Conservation (phyloP, 2,797 vertebrate species). For the Alca torda region DNA sequence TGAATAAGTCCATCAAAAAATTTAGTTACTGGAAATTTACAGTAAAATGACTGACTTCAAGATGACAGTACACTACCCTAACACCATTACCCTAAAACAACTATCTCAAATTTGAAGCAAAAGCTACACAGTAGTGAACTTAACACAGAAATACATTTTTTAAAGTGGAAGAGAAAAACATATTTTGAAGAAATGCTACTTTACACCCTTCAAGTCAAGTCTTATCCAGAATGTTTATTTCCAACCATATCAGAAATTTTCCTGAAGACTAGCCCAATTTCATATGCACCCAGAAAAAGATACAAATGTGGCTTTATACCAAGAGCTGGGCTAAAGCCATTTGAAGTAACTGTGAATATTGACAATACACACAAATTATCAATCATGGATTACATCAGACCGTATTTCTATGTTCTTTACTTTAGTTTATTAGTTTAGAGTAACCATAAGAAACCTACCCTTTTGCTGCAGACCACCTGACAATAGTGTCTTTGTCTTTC, state of each 20-base stretch:
- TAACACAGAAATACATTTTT: not conserved
- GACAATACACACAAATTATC: not conserved
- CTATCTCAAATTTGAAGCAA: not conserved
- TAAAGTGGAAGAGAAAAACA: not conserved
- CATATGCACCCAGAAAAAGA: not conserved
- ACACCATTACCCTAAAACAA: not conserved
- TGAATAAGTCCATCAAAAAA: not conserved
- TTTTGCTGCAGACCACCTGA: conserved; percentile 97
- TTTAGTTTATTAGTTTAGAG: not conserved
- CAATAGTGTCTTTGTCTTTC: conserved; percentile 96
- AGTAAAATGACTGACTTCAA: not conserved
- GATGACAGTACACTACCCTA: not conserved
- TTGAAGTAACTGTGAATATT: not conserved
- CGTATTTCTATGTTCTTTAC: not conserved
- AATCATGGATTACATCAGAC: not conserved
- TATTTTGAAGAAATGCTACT: not conserved
- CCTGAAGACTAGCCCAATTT: not conserved
- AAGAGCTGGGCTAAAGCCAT: not conserved
- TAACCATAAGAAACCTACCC: conserved; percentile 79
- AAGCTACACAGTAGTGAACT: not conserved
- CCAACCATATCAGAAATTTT: not conserved
- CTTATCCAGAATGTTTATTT: not conserved
- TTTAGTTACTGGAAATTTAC: not conserved
- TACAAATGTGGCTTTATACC: not conserved
- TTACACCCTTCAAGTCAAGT: not conserved